Evolutionary conservation across 2,888 invertebrate species (phyloP).

Genomic region (Esperia sulphurella): DNA sequence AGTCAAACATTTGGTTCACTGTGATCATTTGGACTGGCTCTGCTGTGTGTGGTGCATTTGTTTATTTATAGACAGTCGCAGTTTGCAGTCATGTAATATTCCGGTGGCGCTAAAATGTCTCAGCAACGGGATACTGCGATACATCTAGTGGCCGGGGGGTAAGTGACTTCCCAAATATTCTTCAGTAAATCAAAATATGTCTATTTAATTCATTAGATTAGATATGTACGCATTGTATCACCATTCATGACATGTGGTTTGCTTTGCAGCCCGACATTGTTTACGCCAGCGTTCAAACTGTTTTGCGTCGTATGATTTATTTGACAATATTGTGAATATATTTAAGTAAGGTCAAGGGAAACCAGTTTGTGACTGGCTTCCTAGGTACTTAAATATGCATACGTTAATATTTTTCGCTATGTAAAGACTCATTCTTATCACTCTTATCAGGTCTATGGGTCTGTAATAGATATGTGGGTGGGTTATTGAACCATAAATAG

Average conservation of each 20-base stretch:
- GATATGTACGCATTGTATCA: constrained; percentile 17
- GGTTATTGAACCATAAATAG: no score
- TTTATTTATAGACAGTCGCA: constrained; percentile 77
- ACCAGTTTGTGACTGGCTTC: no score
- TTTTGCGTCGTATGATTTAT: constrained; percentile 30
- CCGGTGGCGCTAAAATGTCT: constrained; percentile 80
- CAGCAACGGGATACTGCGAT: constrained; percentile 90
- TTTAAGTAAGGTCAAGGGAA: no score
- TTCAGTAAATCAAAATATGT: constrained; percentile 15
- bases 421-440: no score
- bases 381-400: no score
- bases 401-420: no score
- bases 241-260: constrained; percentile 43
- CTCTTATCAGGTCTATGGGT: no score
- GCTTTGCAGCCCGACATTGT: constrained; percentile 28
- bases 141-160: constrained; percentile 98
- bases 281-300: constrained; percentile 39
- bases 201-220: constrained; percentile 23
- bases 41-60: constrained; percentile 59
- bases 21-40: constrained; percentile 16
- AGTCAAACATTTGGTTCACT: constrained; percentile 16
- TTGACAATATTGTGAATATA: background rate
- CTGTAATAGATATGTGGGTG: no score
- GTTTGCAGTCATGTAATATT: constrained; percentile 75
- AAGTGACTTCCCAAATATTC: constrained; percentile 60